Evolutionary conservation across 2,888 invertebrate species (phyloP), one percentile per base, ranked within the genome.

Genomic region (Agrochola macilenta): DNA sequence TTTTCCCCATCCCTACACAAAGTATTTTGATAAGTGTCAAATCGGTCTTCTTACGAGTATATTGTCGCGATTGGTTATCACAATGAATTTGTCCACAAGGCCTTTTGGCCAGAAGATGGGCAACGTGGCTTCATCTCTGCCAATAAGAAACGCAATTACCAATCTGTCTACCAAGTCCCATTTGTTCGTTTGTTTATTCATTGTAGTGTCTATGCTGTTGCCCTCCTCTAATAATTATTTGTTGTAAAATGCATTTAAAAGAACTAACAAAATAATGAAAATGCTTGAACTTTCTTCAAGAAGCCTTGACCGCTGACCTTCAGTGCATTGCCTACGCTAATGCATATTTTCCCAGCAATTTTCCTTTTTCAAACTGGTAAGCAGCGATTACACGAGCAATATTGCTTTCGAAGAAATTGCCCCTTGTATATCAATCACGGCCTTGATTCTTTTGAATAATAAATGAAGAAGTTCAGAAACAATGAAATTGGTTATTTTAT

Each of bases 261-360:
- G 4, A 64, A 39, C 14, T 9, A 65, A 43, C 17, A 46, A 66
- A 66, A 66, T 14, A 20, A 46, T 20, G 1, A 30, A 54, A 30
- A 54, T 0, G 5, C 5, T 30, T 23, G 14, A 49, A 49, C n/a
- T 54, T 46, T 57, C 46, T 20, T 60, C 30, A 14, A 52, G 20
- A 61, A 2, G 5, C 61, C 23, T 54, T 77, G 52, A 52, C n/a
- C 11, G 3, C 30, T 12, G n/a, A 26, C 49, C 30, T 69, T 30
- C 2, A 23, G 30, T 20, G 49, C 39, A 52, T 76, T 49, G 11
- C n/a, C 2, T 20, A 70, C 1, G 20, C 43, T 46, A 35, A 2
- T 79, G 61, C 23, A 61, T 66, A 35, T 70, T 54, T 79, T 61
- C 17, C 9, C 5, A 61, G 35, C 30, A 71, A 77, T 79, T 77